Base-by-base conservation (phyloP, 2,113 vertebrate species). In the Gavia stellata region DNA sequence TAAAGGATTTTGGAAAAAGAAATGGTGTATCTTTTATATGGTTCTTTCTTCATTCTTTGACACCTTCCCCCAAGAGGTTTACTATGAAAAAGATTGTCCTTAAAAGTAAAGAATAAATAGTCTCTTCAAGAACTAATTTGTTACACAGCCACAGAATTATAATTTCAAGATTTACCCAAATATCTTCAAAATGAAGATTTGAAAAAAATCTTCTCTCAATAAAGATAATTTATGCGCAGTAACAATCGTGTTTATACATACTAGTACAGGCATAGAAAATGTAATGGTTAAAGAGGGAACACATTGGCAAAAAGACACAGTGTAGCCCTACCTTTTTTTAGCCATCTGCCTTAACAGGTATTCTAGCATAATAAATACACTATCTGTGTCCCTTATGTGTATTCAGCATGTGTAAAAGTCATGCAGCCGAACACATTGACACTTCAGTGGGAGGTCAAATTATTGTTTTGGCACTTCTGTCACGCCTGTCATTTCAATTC, bases 391-490 rank as follows among this genome's bases (percentile, higher is more conserved):
- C 79, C 85, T 79, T 49, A 42, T 33, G 56, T 65, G 62, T 17
- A 61, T 29, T 81, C 89, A 55, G 84, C 66, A 29, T 38, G 58
- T 14, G 8, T 78, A 53, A 53, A 84, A 86, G 56, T 86, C 88
- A 82, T 26, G 18, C 14, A 26, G 93, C 83, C 7, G 45, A 90
- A 79, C 88, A 92, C 49, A 33, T 12, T 81, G 92, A 90, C 90
- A 90, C 77, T 91, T 98, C 96, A 89, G 86, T 88, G 67, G 94
- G 92, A 96, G 97, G 96, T 87, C 94, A 97, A 79, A 90, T 97
- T 92, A 97, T 92, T 96, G 93, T 96, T 97, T 96, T 97, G 97
- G 92, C 96, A 97, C 95, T 94, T 96, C 94, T 97, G 95, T 97
- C 96, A 96, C 14, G 74, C 88, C 80, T 96, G 95, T 97, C 97